Evolutionary conservation across 2,888 invertebrate genomes (phyloP).

Genomic region (Eudemis profundana): DNA sequence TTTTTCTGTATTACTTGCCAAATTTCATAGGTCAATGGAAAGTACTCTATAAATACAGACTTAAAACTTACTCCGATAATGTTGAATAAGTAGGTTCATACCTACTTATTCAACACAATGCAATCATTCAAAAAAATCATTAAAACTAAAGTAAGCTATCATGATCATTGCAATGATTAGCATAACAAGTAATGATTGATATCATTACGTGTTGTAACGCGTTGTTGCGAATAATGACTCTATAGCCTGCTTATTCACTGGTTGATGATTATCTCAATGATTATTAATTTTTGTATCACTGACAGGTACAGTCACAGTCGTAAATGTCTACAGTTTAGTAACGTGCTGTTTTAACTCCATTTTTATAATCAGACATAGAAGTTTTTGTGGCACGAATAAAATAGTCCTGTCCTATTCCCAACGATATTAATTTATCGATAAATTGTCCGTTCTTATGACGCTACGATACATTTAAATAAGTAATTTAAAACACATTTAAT

Average conservation of each 20-base stretch:
- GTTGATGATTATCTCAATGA: neutral
- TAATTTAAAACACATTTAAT: no score
- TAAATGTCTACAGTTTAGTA: neutral
- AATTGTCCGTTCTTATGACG: no score
- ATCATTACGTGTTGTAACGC: slow-evolving; percentile 25
- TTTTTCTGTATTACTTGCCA: no score
- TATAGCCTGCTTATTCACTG: neutral
- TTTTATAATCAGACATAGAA: no score
- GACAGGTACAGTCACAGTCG: neutral
- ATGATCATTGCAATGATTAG: slow-evolving; percentile 9
- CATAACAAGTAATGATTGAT: slow-evolving; percentile 22
- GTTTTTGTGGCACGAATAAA: no score
- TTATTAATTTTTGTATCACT: neutral
- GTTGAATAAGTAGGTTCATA: neutral
- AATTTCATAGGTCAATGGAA: no score
- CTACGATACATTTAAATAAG: no score
- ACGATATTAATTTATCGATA: no score
- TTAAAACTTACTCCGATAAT: no score
- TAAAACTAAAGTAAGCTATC: slow-evolving; percentile 20
- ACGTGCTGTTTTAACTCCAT: neutral
- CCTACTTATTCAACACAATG: neutral
- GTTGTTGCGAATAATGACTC: slow-evolving; percentile 21
- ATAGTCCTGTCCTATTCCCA: no score
- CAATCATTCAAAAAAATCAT: neutral
- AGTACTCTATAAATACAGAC: no score